Evolutionary conservation across 2,797 vertebrate species (phyloP), one percentile per base, ranked within the genome.

Genomic region (Selene dorsalis): DNA sequence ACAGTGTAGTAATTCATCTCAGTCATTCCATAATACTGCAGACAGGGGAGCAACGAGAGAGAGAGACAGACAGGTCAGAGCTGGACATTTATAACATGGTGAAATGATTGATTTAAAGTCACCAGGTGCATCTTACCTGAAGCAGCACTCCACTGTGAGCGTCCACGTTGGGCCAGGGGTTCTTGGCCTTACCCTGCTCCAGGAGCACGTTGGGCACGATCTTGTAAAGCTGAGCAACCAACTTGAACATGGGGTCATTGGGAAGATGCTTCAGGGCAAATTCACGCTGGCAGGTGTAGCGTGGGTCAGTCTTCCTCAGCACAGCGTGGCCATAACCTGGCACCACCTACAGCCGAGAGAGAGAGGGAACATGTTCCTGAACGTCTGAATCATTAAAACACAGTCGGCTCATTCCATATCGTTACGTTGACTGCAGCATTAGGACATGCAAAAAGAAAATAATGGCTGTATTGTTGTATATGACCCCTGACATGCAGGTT

Each of bases 1-100:
- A 98, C 98, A 0, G 98, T 99, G 95, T 99, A 99, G 93, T 97
- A 99, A 77, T 99, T 99, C 97, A 99, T 99, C 93, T 99, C 98
- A 4, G 95, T 97, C 97, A 99, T 97, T 32, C 96, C 96, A 0
- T 99, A 99, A 88, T 98, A 97, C 97, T 99, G 94, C 3, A 79
- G 43, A 62, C 18, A 13, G 22, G 13, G 9, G 78, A 7, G 70
- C 3, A 6, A 30, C 3, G 6, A 30, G 6, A 30, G 8, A 71
- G 53, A 60, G 45, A 63, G n/a, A 18, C 2, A 52, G 48, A 3
- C 22, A 62, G 0, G 50, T 59, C 7, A 56, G 22, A 7, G 20
- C 32, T 3, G 16, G 32, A n/a, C 5, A 1, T 7, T 6, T 3
- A 1, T 4, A 4, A 6, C 2, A 30, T 3, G 26, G 28, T 9